Percentiles rank a stretch among this genome's conserved stretches.
Evolutionary conservation across 2,888 invertebrate species (phyloP).

Genomic region (Parnassius smintheus): DNA sequence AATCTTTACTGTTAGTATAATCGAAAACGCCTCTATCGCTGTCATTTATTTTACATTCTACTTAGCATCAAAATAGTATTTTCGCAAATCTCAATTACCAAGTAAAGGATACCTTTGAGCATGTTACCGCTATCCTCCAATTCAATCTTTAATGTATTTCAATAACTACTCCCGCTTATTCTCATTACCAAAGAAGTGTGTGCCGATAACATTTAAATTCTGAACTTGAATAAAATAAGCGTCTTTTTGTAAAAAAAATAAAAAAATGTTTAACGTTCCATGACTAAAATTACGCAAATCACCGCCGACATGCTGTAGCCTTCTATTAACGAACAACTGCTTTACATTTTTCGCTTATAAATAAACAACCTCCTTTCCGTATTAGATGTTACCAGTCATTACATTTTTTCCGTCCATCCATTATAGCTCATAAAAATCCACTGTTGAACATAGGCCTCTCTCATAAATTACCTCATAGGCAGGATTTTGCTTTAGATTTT

Average conservation of each 20-base stretch:
- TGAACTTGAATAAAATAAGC: constrained; percentile 21
- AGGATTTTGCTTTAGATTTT: background rate
- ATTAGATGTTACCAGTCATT: constrained; percentile 4
- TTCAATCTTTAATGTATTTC: constrained; percentile 17
- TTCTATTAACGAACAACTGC: constrained; percentile 13
- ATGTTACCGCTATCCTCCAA: constrained; percentile 1
- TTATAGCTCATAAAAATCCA: too few relatives aligned
- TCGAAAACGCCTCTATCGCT: too few relatives aligned
- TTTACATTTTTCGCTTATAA: constrained; percentile 19
- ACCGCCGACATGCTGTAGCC: constrained; percentile 8
- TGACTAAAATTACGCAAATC: constrained; percentile 24
- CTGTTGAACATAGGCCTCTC: too few relatives aligned
- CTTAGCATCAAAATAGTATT: too few relatives aligned
- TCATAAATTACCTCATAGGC: too few relatives aligned
- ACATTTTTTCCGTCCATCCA: background rate
- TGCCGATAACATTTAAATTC: constrained; percentile 16
- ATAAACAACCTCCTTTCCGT: constrained; percentile 19
- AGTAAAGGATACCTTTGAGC: constrained; percentile 9
- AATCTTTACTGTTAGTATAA: too few relatives aligned
- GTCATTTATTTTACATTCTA: too few relatives aligned
- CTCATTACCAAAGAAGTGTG: constrained; percentile 9
- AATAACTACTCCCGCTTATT: constrained; percentile 17
- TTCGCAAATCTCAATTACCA: constrained; percentile 3
- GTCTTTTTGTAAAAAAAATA: constrained; percentile 15
- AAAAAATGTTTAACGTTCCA: constrained; percentile 14